These are phyloP conservation scores for Drosophila ezoana DNA, from an alignment of 2,888 invertebrate species.

Conservation along the genomic window DNA sequence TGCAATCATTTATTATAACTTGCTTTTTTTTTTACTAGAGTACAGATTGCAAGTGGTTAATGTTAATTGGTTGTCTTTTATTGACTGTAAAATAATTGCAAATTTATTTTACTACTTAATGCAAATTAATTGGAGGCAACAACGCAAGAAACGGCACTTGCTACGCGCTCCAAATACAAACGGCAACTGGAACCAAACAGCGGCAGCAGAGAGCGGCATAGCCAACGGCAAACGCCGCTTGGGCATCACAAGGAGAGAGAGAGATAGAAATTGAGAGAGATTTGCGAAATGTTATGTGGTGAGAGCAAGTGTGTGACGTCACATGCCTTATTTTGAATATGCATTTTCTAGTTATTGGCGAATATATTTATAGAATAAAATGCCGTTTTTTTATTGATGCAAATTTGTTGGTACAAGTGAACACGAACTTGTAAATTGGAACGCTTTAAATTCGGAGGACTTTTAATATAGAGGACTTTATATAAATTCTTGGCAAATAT, in stretches of 20 bases:
- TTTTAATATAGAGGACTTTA: no score
- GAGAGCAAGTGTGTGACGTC: constrained; percentile 32
- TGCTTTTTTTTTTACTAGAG: constrained; percentile 14
- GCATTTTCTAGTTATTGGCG: neutral
- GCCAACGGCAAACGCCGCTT: constrained; percentile 18
- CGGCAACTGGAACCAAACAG: constrained; percentile 58
- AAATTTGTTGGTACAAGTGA: no score
- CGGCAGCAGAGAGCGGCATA: constrained; percentile 42
- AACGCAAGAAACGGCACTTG: constrained; percentile 53
- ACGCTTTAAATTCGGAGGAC: no score
- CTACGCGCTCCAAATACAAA: constrained; percentile 67
- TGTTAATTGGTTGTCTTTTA: constrained; percentile 12
- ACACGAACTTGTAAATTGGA: no score
- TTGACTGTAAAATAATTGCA: constrained; percentile 21
- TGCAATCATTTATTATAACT: constrained; percentile 10
- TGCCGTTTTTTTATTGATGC: no score
- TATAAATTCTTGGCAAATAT: neutral
- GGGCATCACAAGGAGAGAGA: constrained; percentile 20
- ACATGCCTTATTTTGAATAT: constrained; percentile 5
- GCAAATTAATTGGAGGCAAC: constrained; percentile 27
- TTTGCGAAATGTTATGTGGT: constrained; percentile 20
- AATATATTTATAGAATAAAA: neutral
- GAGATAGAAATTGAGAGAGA: constrained; percentile 5
- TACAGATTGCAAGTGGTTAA: constrained; percentile 27
- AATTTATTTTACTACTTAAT: constrained; percentile 8